Conservation (phyloP, 2,888 invertebrate species). For the Ophonus ardosiacus region DNA sequence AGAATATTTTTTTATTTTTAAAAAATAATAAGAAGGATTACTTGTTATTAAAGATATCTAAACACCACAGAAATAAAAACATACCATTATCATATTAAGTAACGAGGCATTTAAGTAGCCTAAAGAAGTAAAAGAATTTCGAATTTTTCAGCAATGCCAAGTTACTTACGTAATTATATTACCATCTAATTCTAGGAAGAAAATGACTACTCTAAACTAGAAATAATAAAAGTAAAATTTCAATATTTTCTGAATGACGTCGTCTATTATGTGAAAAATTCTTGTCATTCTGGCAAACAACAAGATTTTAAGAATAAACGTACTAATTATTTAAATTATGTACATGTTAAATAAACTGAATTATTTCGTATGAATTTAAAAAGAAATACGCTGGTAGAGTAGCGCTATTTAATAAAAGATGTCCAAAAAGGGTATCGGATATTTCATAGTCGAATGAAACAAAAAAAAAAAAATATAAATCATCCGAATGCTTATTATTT, state of each 20-base stretch:
- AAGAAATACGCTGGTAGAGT: slow-evolving; percentile 5
- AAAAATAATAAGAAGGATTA: slow-evolving; percentile 51
- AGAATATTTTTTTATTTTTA: slow-evolving; percentile 38
- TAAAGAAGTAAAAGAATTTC: slow-evolving; percentile 32
- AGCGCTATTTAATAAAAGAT: too few relatives aligned
- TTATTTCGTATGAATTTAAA: slow-evolving; percentile 3
- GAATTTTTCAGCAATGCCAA: slow-evolving; percentile 47
- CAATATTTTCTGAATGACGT: slow-evolving; percentile 50
- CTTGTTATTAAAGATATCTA: slow-evolving; percentile 56
- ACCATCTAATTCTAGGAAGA: slow-evolving; percentile 56
- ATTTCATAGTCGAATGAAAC: too few relatives aligned
- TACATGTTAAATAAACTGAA: slow-evolving; percentile 16
- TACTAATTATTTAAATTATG: slow-evolving; percentile 12
- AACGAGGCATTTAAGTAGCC: slow-evolving; percentile 42
- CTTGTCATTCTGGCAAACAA: slow-evolving; percentile 18
- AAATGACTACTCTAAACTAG: slow-evolving; percentile 44
- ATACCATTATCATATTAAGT: slow-evolving; percentile 57
- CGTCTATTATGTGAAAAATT: slow-evolving; percentile 50
- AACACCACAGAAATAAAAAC: slow-evolving; percentile 58
- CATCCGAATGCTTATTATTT: too few relatives aligned
- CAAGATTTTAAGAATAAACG: slow-evolving; percentile 27
- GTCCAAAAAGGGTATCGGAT: too few relatives aligned
- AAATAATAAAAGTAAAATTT: slow-evolving; percentile 49
- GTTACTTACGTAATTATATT: slow-evolving; percentile 51
- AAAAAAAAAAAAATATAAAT: too few relatives aligned